Evolutionary conservation across 2,797 vertebrate species (phyloP).

Genomic region (Rhincodon typus): DNA sequence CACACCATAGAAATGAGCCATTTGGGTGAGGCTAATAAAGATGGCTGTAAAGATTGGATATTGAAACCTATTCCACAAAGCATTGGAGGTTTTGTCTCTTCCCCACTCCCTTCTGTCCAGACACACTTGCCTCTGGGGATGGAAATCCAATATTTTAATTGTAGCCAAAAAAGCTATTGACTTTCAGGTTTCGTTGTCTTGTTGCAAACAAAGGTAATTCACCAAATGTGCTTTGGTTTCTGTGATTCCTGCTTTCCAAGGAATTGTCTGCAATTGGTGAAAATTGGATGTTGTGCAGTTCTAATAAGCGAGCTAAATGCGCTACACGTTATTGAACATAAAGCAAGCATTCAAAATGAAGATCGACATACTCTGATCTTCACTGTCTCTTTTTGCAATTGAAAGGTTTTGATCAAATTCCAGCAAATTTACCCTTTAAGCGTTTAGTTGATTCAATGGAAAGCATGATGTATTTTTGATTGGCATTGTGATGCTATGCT

Average conservation of each 20-base stretch:
- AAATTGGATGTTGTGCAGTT: background rate
- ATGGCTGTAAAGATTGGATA: background rate
- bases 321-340: background rate
- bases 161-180: background rate
- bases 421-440: background rate
- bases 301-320: background rate
- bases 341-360: background rate
- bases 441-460: background rate
- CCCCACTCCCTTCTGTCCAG: too few relatives aligned
- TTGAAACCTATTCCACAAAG: background rate
- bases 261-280: background rate
- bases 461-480: background rate
- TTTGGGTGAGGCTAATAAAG: background rate
- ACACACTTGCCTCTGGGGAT: background rate
- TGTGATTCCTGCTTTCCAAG: background rate
- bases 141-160: background rate
- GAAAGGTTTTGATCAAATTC: background rate
- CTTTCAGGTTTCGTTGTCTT: background rate
- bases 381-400: background rate
- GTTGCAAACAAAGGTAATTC: background rate
- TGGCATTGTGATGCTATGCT: background rate
- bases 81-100: background rate
- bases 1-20: background rate
- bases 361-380: background rate
- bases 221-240: too few relatives aligned